Evolutionary conservation across 2,888 invertebrate species (phyloP), one percentile per base, ranked within the genome.

Genomic region (Lasius fuliginosus): DNA sequence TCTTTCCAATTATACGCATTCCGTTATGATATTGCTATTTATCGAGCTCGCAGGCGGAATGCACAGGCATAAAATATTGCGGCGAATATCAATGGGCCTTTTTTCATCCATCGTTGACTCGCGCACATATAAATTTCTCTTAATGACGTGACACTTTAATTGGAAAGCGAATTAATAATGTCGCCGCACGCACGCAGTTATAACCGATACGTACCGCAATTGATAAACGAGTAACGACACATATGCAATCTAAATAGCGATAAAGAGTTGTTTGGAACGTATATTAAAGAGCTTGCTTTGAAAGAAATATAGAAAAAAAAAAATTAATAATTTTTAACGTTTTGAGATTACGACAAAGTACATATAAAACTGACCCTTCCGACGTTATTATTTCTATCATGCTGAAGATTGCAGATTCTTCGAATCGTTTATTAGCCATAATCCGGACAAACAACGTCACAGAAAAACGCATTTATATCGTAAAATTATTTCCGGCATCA

Each of bases 21-120:
- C 49, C 40, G 73, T 75, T 68, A 74, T 71, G 73, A 75, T 53
- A 75, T 65, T 56, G 62, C 73, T 89, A 82, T 86, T 86, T 85
- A 87, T 87, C 65, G 46, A 82, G 46, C 68, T 62, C 49, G 36
- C 23, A 74, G 77, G 8, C 8, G n/a, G 76, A 84, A 67, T 30
- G 79, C 67, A 40, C 83, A 12, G 71, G 40, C 49, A 67, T 79
- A 76, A 86, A 86, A 87, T 89, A 89, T 89, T 74, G 88, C 90
- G 60, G 53, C 73, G 83, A 85, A 88, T 90, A 90, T 90, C 74
- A 84, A 84, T 12, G 62, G 58, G 49, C 62, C 77, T 81, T 89
- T 90, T 86, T 76, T 90, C 89, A 86, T 75, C 71, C 75, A 62
- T 60, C 73, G 65, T 62, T 60, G 60, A 62, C 18, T 53, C 68